Conservation (phyloP, 92 coral and sea anemone species). For the Palythoa grandis region DNA sequence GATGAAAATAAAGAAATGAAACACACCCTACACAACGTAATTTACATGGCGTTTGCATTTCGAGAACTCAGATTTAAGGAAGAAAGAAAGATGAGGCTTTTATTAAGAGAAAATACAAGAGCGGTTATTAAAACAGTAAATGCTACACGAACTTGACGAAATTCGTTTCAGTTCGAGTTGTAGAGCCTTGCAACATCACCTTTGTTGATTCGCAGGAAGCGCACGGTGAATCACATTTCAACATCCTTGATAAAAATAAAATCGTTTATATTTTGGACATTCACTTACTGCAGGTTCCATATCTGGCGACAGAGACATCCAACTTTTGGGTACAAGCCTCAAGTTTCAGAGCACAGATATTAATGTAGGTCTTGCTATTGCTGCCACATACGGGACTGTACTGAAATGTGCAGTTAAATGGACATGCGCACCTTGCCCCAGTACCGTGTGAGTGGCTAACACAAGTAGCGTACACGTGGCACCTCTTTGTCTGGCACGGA, state of each 20-base stretch:
- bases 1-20: neutral
- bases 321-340: constrained; percentile 73
- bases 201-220: too few relatives aligned
- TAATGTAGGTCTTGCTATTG: constrained; percentile 79
- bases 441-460: constrained; percentile 57
- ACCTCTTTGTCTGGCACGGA: constrained; percentile 79
- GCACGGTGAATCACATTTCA: too few relatives aligned
- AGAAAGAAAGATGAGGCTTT: too few relatives aligned
- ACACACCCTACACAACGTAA: neutral
- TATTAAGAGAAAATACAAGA: too few relatives aligned
- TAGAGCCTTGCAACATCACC: too few relatives aligned
- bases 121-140: too few relatives aligned
- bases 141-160: too few relatives aligned
- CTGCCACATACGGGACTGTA: constrained; percentile 88
- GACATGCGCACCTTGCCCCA: constrained; percentile 78
- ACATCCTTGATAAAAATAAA: neutral
- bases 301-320: constrained; percentile 57
- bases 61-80: too few relatives aligned
- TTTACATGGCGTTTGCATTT: neutral
- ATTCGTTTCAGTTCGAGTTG: too few relatives aligned
- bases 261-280: neutral
- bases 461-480: constrained; percentile 86
- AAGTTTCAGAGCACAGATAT: constrained; percentile 78
- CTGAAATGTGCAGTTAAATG: constrained; percentile 73
- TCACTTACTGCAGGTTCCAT: constrained; percentile 90